Evolutionary conservation across 2,113 vertebrate species (phyloP).

Genomic region (Excalfactoria chinensis): DNA sequence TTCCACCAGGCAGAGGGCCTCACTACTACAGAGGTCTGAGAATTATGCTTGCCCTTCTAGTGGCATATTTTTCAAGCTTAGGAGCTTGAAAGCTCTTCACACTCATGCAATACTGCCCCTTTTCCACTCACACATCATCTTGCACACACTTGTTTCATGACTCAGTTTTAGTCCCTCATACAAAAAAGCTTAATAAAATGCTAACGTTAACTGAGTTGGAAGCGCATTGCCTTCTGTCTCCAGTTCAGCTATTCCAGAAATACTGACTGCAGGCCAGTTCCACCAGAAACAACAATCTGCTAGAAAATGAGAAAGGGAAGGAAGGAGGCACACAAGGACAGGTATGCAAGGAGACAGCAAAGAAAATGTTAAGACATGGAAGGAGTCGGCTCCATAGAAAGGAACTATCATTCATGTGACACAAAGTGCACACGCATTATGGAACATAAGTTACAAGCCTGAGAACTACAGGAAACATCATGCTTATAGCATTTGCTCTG

Average conservation of each 20-base stretch:
- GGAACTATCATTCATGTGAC: background rate
- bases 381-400: background rate
- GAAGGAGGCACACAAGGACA: background rate
- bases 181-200: background rate
- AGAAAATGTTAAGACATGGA: background rate
- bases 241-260: background rate
- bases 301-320: background rate
- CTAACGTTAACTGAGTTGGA: background rate
- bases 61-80: background rate
- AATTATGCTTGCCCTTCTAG: background rate
- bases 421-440: background rate
- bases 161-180: background rate
- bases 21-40: background rate
- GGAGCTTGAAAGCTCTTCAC: background rate
- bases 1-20: background rate
- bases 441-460: background rate
- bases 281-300: background rate
- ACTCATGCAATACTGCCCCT: background rate
- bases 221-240: background rate
- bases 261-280: background rate
- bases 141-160: background rate
- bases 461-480: background rate
- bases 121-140: background rate
- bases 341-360: background rate
- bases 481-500: background rate